phyloP scores from a whole-genome alignment of 1,140 invertebrate species.

The Macrosteles quadrilineatus region DNA sequence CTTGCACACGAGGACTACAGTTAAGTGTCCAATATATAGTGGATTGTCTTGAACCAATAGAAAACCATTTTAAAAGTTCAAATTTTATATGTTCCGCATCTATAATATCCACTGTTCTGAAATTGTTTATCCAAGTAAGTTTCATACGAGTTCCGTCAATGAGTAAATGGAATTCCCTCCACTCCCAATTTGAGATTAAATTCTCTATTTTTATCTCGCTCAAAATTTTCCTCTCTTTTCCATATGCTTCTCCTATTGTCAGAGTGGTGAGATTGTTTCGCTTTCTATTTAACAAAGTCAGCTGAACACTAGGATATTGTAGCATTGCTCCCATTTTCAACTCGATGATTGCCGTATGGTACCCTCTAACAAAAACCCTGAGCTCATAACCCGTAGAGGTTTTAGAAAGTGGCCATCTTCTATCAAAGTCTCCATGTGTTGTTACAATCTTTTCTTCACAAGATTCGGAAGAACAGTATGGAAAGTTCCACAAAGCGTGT shows the following conservation, averaged over 20 bases:
- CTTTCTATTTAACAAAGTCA: conserved; percentile 10
- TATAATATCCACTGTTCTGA: conserved; percentile 2
- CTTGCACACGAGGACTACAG: background rate
- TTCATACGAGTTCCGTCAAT: background rate
- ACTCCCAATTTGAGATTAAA: background rate
- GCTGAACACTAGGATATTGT: conserved; percentile 28
- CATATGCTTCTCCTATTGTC: conserved; percentile 1
- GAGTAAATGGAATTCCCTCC: background rate
- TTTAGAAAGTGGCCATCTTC: conserved; percentile 23
- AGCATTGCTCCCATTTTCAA: conserved; percentile 6
- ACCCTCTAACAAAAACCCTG: conserved; percentile 21
- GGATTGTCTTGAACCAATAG: conserved; percentile 25
- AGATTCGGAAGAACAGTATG: conserved; percentile 1
- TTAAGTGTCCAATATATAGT: conserved; percentile 25
- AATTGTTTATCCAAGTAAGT: background rate
- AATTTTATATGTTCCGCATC: background rate
- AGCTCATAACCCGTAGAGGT: background rate
- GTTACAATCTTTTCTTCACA: conserved; percentile 20
- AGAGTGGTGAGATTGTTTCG: background rate
- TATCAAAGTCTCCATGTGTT: conserved; percentile 10
- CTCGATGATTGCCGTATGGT: conserved; percentile 4
- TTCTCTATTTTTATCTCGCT: background rate
- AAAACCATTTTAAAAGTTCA: conserved; percentile 22
- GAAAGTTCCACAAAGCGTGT: conserved; percentile 29
- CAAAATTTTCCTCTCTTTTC: background rate